Percentiles rank a stretch among this genome's conserved stretches.
phyloP scores from a whole-genome alignment of 2,113 vertebrate genomes.

The Microcebus lehilahytsara region DNA sequence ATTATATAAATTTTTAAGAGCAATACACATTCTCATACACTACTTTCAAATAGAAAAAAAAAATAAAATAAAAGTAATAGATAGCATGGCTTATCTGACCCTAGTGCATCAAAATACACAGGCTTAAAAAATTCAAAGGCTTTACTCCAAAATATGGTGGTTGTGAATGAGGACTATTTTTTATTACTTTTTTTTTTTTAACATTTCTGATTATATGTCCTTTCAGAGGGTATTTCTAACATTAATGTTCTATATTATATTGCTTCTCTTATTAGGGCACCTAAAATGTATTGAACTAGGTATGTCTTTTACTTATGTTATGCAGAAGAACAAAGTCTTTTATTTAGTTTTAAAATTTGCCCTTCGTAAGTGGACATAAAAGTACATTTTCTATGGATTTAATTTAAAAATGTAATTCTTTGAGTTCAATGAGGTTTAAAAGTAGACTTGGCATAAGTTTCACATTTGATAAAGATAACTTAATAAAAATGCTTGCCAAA shows the following conservation, averaged over 20 bases:
- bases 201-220: constrained; percentile 70
- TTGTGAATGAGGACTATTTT: constrained; percentile 62
- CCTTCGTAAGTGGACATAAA: constrained; percentile 30
- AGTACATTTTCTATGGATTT: constrained; percentile 11
- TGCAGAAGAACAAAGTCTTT: constrained; percentile 9
- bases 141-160: constrained; percentile 62
- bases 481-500: neutral
- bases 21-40: constrained; percentile 61
- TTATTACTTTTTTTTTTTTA: constrained; percentile 54
- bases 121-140: constrained; percentile 34
- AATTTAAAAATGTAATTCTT: neutral
- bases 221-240: constrained; percentile 64
- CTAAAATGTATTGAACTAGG: constrained; percentile 58
- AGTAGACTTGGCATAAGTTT: neutral
- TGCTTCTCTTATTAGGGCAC: constrained; percentile 24
- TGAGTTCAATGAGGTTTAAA: neutral
- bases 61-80: constrained; percentile 45
- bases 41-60: constrained; percentile 38
- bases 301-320: constrained; percentile 64
- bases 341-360: constrained; percentile 12
- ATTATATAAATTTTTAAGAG: constrained; percentile 35
- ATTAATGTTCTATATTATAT: constrained; percentile 74
- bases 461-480: constrained; percentile 12
- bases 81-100: constrained; percentile 63
- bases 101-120: constrained; percentile 44